Evolutionary conservation across 2,797 vertebrate genomes (phyloP), one percentile per base, ranked within the genome.

Genomic region (Xenentodon cancila): DNA sequence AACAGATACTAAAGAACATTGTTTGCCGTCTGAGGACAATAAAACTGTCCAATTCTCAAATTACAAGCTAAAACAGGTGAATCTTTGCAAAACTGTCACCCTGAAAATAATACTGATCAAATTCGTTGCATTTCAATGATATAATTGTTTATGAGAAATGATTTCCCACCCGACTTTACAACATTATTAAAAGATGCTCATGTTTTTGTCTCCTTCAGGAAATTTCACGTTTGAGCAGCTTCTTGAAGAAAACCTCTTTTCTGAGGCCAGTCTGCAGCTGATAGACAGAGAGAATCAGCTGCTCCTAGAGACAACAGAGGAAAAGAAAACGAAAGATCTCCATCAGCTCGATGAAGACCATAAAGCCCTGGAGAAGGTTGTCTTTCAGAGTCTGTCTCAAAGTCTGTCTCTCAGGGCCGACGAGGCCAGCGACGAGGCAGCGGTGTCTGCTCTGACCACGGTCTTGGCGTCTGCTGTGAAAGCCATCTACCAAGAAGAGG

Each of bases 401-500:
- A 87, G 80, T 42, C 59, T 86, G 7, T 95, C 94, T 0, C 19
- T 96, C 11, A 52, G 8, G 9, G 16, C 75, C 0, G 80, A 32
- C 0, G 55, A 81, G 13, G 64, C 61, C 50, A 70, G 81, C 4
- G 56, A 67, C 0, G 84, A 89, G 40, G 6, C 12, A 7, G 0
- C 1, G 2, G 40, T 27, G 6, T 56, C 19, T 21, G 34, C 13
- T 27, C 7, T 49, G 17, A 48, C 0, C 0, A 18, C 2, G 4
- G 56, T 69, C 13, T 84, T 98, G 60, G 87, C 64, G 19, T 93
- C 94, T 43, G 96, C 96, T 1, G 89, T 95, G 25, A 83, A 80
- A 0, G 90, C 93, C 25, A 64, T 98, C 34, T 62, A 74, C 2
- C 92, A 92, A 71, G 94, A 96, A 81, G 94, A 94, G 64, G 75